Evolutionary conservation across 2,888 invertebrate genomes (phyloP).

Genomic region (Cetonia aurata): DNA sequence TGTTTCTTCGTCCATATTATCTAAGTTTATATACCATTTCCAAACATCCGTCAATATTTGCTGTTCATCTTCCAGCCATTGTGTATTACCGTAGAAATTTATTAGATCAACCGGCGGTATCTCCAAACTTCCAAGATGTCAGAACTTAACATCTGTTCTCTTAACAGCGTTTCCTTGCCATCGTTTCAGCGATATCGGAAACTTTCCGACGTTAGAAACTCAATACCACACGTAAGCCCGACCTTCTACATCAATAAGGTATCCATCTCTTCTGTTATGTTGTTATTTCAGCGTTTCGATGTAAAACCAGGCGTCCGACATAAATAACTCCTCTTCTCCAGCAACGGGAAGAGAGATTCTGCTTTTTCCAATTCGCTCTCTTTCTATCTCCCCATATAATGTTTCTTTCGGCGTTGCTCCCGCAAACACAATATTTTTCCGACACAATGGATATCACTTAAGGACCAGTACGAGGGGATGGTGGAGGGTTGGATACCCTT

Average conservation of each 20-base stretch:
- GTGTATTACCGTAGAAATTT: too few relatives aligned
- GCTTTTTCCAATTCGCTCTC: background rate
- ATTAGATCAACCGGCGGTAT: too few relatives aligned
- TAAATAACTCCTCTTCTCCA: constrained; percentile 36
- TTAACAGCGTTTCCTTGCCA: too few relatives aligned
- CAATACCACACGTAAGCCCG: background rate
- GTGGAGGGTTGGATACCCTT: constrained; percentile 6
- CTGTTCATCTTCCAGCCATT: too few relatives aligned
- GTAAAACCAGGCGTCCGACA: constrained; percentile 28
- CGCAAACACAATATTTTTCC: constrained; percentile 15
- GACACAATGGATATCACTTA: constrained; percentile 18
- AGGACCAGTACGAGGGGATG: background rate
- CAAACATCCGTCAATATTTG: too few relatives aligned
- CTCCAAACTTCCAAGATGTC: too few relatives aligned
- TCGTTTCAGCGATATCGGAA: background rate
- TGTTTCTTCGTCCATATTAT: too few relatives aligned
- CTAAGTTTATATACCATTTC: too few relatives aligned
- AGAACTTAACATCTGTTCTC: too few relatives aligned
- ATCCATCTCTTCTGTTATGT: too few relatives aligned
- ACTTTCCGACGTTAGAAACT: constrained; percentile 2
- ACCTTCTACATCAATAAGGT: too few relatives aligned
- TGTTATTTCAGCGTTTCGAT: constrained; percentile 14
- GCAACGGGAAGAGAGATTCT: constrained; percentile 27
- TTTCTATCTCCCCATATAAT: too few relatives aligned
- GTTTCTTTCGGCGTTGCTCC: background rate